Percentiles rank a stretch among this genome's conserved stretches.
phyloP scores from a whole-genome alignment of 2,113 vertebrate species.

The Centrocercus urophasianus region DNA sequence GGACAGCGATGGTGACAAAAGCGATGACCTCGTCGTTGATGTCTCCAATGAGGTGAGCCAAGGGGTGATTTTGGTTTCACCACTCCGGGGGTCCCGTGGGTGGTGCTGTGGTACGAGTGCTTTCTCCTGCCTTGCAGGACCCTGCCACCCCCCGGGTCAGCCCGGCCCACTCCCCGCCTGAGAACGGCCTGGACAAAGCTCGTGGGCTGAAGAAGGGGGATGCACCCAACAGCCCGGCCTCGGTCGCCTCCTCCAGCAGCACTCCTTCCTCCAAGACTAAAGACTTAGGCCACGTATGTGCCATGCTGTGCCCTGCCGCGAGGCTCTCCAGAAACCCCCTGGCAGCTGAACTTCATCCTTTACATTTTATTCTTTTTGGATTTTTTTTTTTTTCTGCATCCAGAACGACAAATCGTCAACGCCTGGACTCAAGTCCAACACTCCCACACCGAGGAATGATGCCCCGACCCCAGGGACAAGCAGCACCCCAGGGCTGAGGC shows the following conservation, averaged over 20 bases:
- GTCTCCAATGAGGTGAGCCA: conserved; percentile 92
- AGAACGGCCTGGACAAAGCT: conserved; percentile 93
- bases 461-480: conserved; percentile 95
- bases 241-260: conserved; percentile 95
- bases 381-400: background rate
- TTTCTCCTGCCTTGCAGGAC: conserved; percentile 77
- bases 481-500: conserved; percentile 92
- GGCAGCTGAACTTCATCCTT: rapidly evolving
- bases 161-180: conserved; percentile 92
- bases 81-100: rapidly evolving
- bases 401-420: conserved; percentile 98
- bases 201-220: conserved; percentile 90
- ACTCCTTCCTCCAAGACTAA: conserved; percentile 97
- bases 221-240: conserved; percentile 93
- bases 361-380: rapidly evolving
- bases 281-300: conserved; percentile 90
- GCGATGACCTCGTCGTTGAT: conserved; percentile 94
- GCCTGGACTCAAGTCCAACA: conserved; percentile 95
- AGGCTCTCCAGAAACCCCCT: rapidly evolving
- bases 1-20: conserved; percentile 98
- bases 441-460: conserved; percentile 92
- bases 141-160: conserved; percentile 91
- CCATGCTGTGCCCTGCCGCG: background rate
- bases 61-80: rapidly evolving
- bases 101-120: background rate